Conservation (phyloP, 2,797 vertebrate genomes). For the Siniperca undulata region DNA sequence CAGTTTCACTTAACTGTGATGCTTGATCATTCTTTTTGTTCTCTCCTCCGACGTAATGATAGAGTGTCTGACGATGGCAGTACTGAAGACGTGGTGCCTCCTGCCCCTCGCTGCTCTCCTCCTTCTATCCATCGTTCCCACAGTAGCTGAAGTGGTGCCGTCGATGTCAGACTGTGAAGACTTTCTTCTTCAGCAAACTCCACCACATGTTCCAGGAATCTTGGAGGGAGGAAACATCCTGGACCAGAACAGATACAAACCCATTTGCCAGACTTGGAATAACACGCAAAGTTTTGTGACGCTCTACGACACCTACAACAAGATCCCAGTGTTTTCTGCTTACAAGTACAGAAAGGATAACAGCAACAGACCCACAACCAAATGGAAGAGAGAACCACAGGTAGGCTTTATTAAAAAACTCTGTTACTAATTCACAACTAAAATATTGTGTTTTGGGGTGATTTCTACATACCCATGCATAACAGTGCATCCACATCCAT, state of each 20-base stretch:
- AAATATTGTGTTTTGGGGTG: too few species aligned
- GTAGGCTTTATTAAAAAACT: conserved; percentile 21
- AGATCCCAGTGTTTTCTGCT: conserved; percentile 76
- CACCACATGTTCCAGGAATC: conserved; percentile 35
- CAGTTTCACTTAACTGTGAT: not conserved
- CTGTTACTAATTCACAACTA: too few species aligned
- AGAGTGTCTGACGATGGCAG: not conserved
- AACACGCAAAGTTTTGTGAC: conserved; percentile 43
- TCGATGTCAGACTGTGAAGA: conserved; percentile 9
- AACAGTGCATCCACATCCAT: too few species aligned
- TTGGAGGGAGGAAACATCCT: conserved; percentile 30
- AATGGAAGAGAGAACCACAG: conserved; percentile 58
- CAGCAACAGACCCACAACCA: accelerated
- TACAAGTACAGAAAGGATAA: not conserved
- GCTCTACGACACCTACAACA: conserved; percentile 63
- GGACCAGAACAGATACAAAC: conserved; percentile 54
- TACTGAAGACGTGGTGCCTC: not conserved
- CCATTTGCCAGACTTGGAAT: conserved; percentile 59
- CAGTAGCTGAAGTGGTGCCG: conserved; percentile 2
- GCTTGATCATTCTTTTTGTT: not conserved
- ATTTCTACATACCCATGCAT: too few species aligned
- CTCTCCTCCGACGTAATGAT: not conserved
- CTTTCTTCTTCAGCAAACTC: conserved; percentile 16
- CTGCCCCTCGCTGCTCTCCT: conserved; percentile 30
- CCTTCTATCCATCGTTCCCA: conserved; percentile 25